Percentiles rank a stretch among this genome's conserved stretches.
phyloP scores from a whole-genome alignment of 2,797 vertebrate species.

The Rallus crepitans region DNA sequence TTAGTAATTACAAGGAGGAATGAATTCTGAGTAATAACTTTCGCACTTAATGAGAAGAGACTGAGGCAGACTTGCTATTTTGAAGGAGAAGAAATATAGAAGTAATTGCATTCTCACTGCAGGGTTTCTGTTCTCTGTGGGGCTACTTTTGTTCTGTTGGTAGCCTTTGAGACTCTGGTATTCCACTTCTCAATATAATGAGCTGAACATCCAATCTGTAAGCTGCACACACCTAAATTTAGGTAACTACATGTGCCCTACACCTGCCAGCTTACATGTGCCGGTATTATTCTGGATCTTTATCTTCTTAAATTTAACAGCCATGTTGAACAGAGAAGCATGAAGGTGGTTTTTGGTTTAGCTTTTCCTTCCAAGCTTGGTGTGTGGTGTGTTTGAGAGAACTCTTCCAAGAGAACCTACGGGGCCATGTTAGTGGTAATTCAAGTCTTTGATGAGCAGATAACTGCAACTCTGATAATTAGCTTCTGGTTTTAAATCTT shows the following conservation, averaged over 20 bases:
- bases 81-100: neutral
- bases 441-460: conserved; percentile 11
- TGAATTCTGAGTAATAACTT: neutral
- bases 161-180: neutral
- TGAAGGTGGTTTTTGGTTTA: neutral
- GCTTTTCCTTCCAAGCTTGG: conserved; percentile 10
- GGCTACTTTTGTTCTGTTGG: neutral
- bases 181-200: neutral
- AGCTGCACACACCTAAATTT: neutral
- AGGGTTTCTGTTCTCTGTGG: conserved; percentile 9
- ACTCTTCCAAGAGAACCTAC: neutral
- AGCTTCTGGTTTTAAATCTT: conserved; percentile 9
- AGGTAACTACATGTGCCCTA: neutral
- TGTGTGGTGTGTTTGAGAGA: neutral
- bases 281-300: neutral
- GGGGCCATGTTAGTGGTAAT: neutral
- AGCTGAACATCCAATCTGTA: neutral
- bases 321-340: neutral
- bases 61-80: neutral
- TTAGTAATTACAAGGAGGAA: conserved; percentile 47
- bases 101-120: conserved; percentile 32
- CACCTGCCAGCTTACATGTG: neutral
- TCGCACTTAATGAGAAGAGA: conserved; percentile 37
- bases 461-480: conserved; percentile 23
- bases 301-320: neutral